Evolutionary conservation across 2,888 invertebrate species (phyloP).

Genomic region (Osedax frankpressi): DNA sequence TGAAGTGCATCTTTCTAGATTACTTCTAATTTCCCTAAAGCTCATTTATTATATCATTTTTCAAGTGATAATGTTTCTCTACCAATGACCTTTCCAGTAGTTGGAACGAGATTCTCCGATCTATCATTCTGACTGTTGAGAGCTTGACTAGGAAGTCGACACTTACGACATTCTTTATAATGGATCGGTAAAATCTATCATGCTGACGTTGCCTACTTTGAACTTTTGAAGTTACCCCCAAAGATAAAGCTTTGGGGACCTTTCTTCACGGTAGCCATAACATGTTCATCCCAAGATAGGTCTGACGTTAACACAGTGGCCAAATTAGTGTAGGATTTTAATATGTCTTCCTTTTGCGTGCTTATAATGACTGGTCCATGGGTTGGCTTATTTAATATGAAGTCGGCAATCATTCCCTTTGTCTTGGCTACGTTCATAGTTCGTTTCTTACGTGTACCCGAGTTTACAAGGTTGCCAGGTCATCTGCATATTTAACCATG

Average conservation of each 20-base stretch:
- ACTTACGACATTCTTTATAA: too few relatives aligned
- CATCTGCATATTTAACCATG: too few relatives aligned
- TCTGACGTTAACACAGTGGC: not conserved
- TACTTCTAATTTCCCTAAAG: too few relatives aligned
- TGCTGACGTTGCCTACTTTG: not conserved
- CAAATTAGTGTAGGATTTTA: not conserved
- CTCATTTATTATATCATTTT: too few relatives aligned
- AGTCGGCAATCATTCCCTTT: not conserved
- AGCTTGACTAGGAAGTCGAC: too few relatives aligned
- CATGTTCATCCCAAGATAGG: constrained; percentile 3
- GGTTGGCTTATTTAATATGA: not conserved
- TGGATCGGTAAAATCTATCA: too few relatives aligned
- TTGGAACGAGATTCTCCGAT: too few relatives aligned
- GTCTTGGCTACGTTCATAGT: constrained; percentile 6
- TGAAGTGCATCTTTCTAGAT: too few relatives aligned
- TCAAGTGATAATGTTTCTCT: too few relatives aligned
- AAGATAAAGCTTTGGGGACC: not conserved
- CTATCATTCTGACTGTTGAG: too few relatives aligned
- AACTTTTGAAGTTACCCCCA: not conserved
- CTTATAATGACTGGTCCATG: not conserved
- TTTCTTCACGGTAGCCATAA: not conserved
- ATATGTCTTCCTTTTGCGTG: not conserved
- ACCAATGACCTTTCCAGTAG: too few relatives aligned
- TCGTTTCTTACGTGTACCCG: not conserved
- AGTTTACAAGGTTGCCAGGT: constrained; percentile 4